phyloP scores from a whole-genome alignment of 1,140 invertebrate genomes.

The Tachypleus tridentatus region DNA sequence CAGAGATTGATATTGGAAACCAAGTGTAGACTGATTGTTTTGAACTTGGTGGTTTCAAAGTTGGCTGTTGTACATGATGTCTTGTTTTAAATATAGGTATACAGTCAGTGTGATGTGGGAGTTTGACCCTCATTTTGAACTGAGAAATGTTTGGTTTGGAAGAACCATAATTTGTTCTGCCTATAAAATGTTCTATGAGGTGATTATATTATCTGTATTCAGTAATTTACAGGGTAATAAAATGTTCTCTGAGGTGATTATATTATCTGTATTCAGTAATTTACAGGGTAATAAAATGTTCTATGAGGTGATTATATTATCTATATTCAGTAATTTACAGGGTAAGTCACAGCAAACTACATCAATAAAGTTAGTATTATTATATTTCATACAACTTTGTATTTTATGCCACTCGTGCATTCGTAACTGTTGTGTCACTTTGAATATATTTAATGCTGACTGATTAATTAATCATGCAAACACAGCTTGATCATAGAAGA shows the following conservation, averaged over 20 bases:
- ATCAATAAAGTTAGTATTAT: background rate
- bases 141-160: conserved; percentile 33
- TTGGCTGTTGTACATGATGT: background rate
- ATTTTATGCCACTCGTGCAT: no score
- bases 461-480: no score
- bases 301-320: no score
- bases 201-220: background rate
- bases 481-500: no score
- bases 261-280: background rate
- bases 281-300: no score
- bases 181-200: conserved; percentile 37
- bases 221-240: conserved; percentile 29
- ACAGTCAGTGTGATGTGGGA: conserved; percentile 39
- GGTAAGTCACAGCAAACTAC: no score
- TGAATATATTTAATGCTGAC: no score
- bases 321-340: no score
- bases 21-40: no score
- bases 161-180: conserved; percentile 33
- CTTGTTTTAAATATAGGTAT: conserved; percentile 28
- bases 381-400: background rate
- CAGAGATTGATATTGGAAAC: no score
- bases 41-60: no score
- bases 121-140: conserved; percentile 30
- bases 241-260: conserved; percentile 32
- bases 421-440: no score